phyloP scores from a whole-genome alignment of 2,113 vertebrate species.

The Trogon melanurus region DNA sequence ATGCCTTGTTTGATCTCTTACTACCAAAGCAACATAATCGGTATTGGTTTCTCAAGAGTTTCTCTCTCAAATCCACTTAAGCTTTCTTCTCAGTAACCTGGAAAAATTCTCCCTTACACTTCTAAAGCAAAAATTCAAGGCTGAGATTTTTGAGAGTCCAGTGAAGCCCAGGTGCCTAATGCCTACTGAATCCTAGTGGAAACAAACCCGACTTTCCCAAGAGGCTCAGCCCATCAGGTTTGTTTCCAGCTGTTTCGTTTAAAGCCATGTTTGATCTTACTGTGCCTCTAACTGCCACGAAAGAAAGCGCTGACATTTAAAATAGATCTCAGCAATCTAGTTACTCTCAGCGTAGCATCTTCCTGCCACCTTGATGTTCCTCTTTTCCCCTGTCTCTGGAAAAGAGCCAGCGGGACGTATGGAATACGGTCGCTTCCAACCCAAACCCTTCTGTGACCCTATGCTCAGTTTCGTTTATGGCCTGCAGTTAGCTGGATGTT shows the following conservation, averaged over 20 bases:
- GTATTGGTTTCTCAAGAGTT: not conserved
- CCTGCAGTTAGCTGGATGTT: not conserved
- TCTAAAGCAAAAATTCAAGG: not conserved
- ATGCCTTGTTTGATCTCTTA: conserved; percentile 5
- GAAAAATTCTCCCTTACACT: not conserved
- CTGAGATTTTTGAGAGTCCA: not conserved
- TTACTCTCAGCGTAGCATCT: not conserved
- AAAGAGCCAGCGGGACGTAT: not conserved
- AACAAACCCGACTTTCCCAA: not conserved
- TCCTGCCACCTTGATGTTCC: not conserved
- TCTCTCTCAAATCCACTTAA: not conserved
- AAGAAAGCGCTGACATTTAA: not conserved
- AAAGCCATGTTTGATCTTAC: not conserved
- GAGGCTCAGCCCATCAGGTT: not conserved
- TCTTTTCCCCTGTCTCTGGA: not conserved
- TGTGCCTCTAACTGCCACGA: not conserved
- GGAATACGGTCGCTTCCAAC: too few relatives aligned
- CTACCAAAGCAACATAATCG: not conserved
- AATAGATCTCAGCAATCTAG: not conserved
- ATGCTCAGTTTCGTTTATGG: not conserved
- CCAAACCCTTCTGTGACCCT: not conserved
- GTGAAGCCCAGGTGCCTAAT: not conserved
- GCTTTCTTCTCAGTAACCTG: not conserved
- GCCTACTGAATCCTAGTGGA: not conserved
- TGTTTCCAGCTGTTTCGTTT: not conserved